Percentiles rank a stretch among this genome's conserved stretches.
Evolutionary conservation across 2,113 vertebrate genomes (phyloP).

Genomic region (Pampusana beccarii): DNA sequence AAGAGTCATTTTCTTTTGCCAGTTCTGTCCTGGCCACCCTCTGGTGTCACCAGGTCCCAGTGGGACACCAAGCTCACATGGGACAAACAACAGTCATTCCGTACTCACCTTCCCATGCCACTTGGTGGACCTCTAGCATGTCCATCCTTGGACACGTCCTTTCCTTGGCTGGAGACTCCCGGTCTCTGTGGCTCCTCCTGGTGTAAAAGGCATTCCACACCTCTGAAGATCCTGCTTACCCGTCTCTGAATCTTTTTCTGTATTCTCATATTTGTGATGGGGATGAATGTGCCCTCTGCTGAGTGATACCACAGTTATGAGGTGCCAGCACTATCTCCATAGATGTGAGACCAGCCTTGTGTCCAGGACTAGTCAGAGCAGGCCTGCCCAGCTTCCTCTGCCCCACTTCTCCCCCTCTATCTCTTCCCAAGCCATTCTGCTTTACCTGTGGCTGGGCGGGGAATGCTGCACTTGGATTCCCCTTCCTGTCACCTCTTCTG

Average conservation of each 20-base stretch:
- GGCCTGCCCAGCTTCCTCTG: background rate
- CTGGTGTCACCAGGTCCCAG: background rate
- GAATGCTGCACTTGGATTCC: background rate
- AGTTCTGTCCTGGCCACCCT: background rate
- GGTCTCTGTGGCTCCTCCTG: background rate
- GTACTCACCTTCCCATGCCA: fast-evolving
- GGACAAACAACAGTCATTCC: background rate
- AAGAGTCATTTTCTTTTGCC: background rate
- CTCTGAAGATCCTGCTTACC: background rate
- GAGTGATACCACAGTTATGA: fast-evolving
- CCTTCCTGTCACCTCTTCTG: background rate
- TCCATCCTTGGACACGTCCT: background rate
- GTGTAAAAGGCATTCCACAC: background rate
- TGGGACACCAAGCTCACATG: fast-evolving
- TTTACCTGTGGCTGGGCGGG: background rate
- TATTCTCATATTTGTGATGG: background rate
- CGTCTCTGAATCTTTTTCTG: background rate
- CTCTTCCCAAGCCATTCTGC: background rate
- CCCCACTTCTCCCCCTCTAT: background rate
- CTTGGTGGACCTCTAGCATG: background rate
- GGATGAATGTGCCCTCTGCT: background rate
- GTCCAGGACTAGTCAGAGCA: background rate
- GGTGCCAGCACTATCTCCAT: background rate
- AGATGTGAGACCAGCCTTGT: background rate
- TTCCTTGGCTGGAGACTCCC: background rate